A percentile compares a stretch with the other conserved stretches of the same genome.
These are phyloP conservation scores for Montipora cactus DNA, from an alignment of 64 coral and sea anemone genomes.

Conservation along the genomic window DNA sequence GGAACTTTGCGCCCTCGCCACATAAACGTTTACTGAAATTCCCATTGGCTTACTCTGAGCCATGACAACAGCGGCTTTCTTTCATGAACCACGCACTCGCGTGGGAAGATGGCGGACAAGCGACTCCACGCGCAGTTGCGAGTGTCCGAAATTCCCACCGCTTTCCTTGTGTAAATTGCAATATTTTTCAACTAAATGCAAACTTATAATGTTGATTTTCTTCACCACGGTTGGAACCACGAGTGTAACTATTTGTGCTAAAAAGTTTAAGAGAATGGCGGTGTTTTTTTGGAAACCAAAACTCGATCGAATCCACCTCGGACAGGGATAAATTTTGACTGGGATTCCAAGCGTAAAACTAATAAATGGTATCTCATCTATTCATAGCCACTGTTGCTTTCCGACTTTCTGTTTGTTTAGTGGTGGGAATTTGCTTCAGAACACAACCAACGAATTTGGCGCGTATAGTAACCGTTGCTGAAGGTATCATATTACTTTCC, in stretches of 20 bases:
- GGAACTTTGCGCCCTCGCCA: neutral
- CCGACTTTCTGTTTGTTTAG: neutral
- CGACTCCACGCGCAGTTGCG: neutral
- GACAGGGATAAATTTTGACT: neutral
- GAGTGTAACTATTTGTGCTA: neutral
- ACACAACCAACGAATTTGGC: neutral
- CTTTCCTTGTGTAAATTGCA: neutral
- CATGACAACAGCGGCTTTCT: conserved; percentile 13
- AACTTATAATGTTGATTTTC: neutral
- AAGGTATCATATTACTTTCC: neutral
- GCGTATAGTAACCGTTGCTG: neutral
- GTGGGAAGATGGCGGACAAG: conserved; percentile 3
- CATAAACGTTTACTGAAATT: neutral
- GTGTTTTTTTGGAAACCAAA: neutral
- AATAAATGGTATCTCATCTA: neutral
- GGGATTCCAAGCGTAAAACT: neutral
- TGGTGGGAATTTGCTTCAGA: conserved; percentile 18
- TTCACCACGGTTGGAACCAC: neutral
- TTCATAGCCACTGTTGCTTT: neutral
- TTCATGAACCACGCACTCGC: neutral
- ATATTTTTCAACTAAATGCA: neutral
- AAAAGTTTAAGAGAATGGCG: neutral
- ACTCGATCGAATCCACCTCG: neutral
- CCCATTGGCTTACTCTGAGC: neutral
- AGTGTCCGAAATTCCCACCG: neutral